Percentiles rank a stretch among this genome's conserved stretches.
phyloP scores from a whole-genome alignment of 2,888 invertebrate genomes.

The Lomographa bimaculata region DNA sequence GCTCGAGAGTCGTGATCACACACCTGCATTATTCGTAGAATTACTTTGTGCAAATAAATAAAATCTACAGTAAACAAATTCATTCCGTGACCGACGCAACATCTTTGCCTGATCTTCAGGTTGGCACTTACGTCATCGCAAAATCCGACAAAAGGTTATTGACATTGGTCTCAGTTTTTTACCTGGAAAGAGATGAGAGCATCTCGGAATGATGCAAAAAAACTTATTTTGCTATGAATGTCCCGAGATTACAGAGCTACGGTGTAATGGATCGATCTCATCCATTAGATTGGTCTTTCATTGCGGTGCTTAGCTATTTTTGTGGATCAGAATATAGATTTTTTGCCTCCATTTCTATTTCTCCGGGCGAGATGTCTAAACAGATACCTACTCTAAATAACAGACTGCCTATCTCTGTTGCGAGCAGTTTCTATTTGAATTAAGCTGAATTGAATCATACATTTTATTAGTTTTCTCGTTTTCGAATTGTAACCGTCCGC shows the following conservation, averaged over 20 bases:
- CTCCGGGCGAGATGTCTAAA: too few relatives aligned
- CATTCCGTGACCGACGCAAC: not conserved
- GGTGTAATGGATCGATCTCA: not conserved
- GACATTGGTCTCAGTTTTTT: conserved; percentile 32
- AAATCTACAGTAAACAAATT: conserved; percentile 2
- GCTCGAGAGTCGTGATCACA: conserved; percentile 6
- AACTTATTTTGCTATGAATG: conserved; percentile 12
- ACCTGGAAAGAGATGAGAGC: conserved; percentile 24
- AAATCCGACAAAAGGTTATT: conserved; percentile 31
- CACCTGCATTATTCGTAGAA: too few relatives aligned
- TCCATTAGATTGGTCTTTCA: not conserved
- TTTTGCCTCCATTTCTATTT: too few relatives aligned
- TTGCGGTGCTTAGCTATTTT: conserved; percentile 3
- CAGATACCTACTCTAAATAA: too few relatives aligned
- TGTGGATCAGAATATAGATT: not conserved
- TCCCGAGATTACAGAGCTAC: conserved; percentile 7
- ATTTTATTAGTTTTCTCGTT: too few relatives aligned
- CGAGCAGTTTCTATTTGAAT: too few relatives aligned
- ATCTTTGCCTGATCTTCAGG: conserved; percentile 22
- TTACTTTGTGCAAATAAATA: too few relatives aligned
- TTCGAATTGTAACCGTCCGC: too few relatives aligned
- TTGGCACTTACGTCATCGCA: conserved; percentile 32
- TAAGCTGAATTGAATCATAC: too few relatives aligned
- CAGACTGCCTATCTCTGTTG: too few relatives aligned
- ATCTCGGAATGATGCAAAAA: conserved; percentile 28